Evolutionary conservation across 2,113 vertebrate genomes (phyloP).

Genomic region (Gnathonemus echidnorhynchus): DNA sequence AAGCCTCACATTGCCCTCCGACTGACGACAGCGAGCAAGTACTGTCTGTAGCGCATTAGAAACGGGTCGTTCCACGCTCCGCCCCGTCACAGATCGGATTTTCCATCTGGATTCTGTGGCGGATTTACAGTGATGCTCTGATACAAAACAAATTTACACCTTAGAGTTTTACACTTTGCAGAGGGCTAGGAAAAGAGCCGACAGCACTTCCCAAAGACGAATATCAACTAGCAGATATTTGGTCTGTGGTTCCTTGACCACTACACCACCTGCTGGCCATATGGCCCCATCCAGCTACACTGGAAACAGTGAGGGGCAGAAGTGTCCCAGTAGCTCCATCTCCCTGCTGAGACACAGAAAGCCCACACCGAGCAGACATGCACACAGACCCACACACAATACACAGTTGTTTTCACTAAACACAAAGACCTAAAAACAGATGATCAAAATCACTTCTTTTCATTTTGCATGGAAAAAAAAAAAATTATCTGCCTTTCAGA

Average conservation of each 20-base stretch:
- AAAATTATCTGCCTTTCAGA: neutral
- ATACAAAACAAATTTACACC: neutral
- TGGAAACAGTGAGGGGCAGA: neutral
- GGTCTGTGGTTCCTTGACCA: neutral
- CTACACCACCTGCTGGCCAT: neutral
- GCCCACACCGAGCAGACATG: neutral
- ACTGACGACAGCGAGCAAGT: neutral
- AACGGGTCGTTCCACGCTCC: neutral
- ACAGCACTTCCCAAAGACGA: neutral
- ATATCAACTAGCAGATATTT: neutral
- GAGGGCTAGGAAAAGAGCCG: neutral
- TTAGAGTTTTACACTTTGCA: neutral
- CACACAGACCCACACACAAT: neutral
- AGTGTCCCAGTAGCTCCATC: neutral
- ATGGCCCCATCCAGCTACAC: neutral
- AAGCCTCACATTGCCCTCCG: neutral
- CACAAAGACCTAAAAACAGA: neutral
- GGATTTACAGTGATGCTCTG: neutral
- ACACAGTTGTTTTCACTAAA: neutral
- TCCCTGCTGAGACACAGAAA: neutral
- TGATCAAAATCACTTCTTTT: neutral
- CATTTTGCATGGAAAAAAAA: neutral
- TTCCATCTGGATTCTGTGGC: neutral
- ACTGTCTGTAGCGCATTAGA: neutral
- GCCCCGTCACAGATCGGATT: neutral